A percentile compares a stretch with the other conserved stretches of the same genome.
Conservation (phyloP, 2,888 invertebrate species). For the Halocaridina rubra region DNA sequence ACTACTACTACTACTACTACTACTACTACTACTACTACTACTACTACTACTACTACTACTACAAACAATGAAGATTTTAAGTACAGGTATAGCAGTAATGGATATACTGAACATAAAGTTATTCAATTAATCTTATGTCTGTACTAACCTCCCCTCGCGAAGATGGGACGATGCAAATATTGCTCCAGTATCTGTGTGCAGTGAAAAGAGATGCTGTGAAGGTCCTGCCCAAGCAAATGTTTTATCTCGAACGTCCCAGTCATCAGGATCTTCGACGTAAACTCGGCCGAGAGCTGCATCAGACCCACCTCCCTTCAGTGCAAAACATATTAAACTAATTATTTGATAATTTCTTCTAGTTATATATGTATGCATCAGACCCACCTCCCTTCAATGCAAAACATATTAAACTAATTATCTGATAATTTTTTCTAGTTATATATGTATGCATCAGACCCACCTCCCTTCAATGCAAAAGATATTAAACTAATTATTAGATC, state of each 20-base stretch:
- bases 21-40: too few species aligned
- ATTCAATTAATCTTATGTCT: background rate
- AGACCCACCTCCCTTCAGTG: constrained; percentile 35
- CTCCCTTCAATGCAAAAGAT: constrained; percentile 18
- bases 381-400: constrained; percentile 31
- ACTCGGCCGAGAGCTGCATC: constrained; percentile 52
- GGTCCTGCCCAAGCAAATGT: constrained; percentile 49
- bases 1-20: too few species aligned
- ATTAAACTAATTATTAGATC: background rate
- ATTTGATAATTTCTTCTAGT: background rate
- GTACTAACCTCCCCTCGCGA: constrained; percentile 51
- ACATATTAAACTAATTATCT: background rate
- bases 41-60: background rate
- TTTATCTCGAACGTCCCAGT: constrained; percentile 51
- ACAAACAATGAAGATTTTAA: background rate
- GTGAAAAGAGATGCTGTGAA: constrained; percentile 37
- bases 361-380: constrained; percentile 33
- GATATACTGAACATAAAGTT: background rate
- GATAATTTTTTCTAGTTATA: background rate
- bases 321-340: background rate
- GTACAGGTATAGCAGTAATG: background rate
- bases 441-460: constrained; percentile 37
- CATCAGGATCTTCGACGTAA: constrained; percentile 57
- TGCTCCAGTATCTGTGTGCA: constrained; percentile 29
- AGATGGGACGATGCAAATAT: constrained; percentile 40